phyloP scores from a whole-genome alignment of 2,797 vertebrate species.

The Hapalemur alaotrensis region DNA sequence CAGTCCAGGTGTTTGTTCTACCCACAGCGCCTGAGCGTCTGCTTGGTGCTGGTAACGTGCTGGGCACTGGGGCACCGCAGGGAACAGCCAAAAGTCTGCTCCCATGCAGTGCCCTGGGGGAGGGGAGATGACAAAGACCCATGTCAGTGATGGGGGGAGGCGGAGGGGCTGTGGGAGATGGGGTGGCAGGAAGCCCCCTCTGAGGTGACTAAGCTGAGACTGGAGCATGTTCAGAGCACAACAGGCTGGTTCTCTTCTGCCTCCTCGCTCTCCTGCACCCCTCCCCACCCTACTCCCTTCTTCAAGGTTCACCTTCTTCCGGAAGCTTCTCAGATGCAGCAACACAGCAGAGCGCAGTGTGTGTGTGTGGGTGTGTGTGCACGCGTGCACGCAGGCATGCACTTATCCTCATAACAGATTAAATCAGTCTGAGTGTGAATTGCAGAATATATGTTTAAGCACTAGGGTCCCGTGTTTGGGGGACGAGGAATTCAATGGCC shows the following conservation, averaged over 20 bases:
- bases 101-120: not conserved
- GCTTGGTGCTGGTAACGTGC: not conserved
- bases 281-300: not conserved
- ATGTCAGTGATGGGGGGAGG: too few relatives aligned
- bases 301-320: not conserved
- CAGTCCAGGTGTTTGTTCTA: not conserved
- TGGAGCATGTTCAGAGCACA: not conserved
- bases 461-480: not conserved
- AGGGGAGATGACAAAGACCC: not conserved
- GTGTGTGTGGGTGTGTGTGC: not conserved
- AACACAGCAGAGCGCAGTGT: not conserved
- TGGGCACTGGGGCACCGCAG: too few relatives aligned
- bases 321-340: not conserved
- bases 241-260: not conserved
- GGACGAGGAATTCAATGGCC: not conserved
- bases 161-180: not conserved
- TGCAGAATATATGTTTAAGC: not conserved
- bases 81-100: not conserved
- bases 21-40: too few relatives aligned
- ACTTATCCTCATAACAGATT: not conserved
- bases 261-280: not conserved
- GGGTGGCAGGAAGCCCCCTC: not conserved
- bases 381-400: not conserved
- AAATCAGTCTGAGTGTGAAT: not conserved
- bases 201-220: not conserved